Base-by-base conservation (phyloP, 2,888 invertebrate genomes). In the Nymphalis urticae region DNA sequence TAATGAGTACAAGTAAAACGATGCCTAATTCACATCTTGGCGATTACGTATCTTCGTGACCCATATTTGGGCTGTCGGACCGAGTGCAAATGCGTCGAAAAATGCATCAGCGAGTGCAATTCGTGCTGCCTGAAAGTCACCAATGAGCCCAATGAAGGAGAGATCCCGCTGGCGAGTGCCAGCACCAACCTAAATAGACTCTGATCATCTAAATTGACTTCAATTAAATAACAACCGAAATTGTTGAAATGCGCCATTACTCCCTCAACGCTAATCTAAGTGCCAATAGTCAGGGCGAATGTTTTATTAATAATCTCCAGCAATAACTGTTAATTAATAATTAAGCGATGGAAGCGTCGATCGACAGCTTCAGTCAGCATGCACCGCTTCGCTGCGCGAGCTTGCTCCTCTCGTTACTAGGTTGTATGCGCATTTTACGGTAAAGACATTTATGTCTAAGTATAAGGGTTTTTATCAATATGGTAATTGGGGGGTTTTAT, bases 211-310 rank as follows among this genome's bases (percentile, higher is more conserved):
- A 92, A 92, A 92, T 92, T 92, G 92, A 92, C 92, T 92, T 92
- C 92, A 92, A 92, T 92, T 92, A 92, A 92, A 92, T 92, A 92
- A 92, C 92, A 92, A 92, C 92, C 92, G 92, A 92, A 92, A 92
- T 92, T 92, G 92, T 92, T 92, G 91, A 92, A 92, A 92, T 91
- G 92, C 91, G 92, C 91, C 91, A 91, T 92, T 90, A 90, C 92
- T 90, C 92, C 92, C 92, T 91, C 92, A 83, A 79, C 88, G 89
- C 84, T 92, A 92, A 92, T 92, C 92, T 92, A 91, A 92, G 89
- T 91, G 92, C 92, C 91, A 90, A 92, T 92, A 92, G 90, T 86
- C 85, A 88, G 91, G 90, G 90, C 87, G 87, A 88, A 90, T 91
- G 91, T 90, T 90, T 92, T 92, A 88, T 90, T 90, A 90, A 89